phyloP scores from a whole-genome alignment of 2,797 vertebrate genomes.

The Spheniscus humboldti region DNA sequence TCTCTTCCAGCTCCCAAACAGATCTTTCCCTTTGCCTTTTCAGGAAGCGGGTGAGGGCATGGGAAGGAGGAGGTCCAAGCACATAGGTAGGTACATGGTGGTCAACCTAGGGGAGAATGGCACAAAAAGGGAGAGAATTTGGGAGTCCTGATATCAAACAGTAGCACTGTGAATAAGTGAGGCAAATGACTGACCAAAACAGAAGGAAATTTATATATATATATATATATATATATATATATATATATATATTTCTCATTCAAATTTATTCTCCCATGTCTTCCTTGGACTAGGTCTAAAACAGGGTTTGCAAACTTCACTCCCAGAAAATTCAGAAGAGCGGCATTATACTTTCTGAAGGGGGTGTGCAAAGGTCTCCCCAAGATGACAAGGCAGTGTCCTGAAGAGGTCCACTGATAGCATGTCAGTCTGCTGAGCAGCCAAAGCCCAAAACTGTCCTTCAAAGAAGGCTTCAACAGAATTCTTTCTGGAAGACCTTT shows the following conservation, averaged over 20 bases:
- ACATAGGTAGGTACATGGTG: neutral
- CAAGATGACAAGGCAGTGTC: neutral
- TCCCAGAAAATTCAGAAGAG: neutral
- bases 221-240: neutral
- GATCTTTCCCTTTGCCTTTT: neutral
- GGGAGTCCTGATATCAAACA: neutral
- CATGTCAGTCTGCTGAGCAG: neutral
- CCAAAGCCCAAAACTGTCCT: neutral
- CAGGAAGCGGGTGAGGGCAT: neutral
- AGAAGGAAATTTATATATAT: neutral
- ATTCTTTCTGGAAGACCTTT: neutral
- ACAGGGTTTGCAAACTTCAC: neutral
- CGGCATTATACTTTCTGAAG: neutral
- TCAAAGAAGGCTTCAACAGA: neutral
- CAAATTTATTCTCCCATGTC: neutral
- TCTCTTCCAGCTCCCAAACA: neutral
- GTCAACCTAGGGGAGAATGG: neutral
- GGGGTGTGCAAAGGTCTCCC: neutral
- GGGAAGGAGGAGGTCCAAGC: neutral
- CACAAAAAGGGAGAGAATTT: neutral
- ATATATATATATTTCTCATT: neutral
- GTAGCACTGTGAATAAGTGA: neutral
- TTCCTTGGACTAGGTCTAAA: neutral
- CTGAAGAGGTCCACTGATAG: neutral
- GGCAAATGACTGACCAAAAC: neutral